These are phyloP conservation scores for Leptothorax acervorum DNA, from an alignment of 2,888 invertebrate genomes.

Conservation along the genomic window DNA sequence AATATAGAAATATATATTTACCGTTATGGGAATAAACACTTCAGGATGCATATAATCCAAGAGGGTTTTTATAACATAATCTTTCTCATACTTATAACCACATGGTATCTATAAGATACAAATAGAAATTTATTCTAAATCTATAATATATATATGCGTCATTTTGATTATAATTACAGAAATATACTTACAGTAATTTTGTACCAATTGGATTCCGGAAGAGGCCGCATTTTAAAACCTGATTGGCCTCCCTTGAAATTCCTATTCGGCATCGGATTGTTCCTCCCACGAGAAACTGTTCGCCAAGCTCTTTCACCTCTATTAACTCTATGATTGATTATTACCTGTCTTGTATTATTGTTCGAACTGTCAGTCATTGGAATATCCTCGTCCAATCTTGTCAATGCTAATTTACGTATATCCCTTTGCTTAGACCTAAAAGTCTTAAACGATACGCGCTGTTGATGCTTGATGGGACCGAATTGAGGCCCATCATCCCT, in stretches of 20 bases:
- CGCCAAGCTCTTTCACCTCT: constrained; percentile 55
- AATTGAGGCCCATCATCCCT: constrained; percentile 51
- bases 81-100: constrained; percentile 92
- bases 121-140: constrained; percentile 1
- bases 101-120: constrained; percentile 87
- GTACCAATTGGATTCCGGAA: constrained; percentile 88
- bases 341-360: constrained; percentile 75
- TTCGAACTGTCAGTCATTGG: constrained; percentile 77
- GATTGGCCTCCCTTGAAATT: constrained; percentile 63
- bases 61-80: constrained; percentile 88
- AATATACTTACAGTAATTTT: constrained; percentile 88
- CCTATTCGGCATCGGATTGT: constrained; percentile 76
- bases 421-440: constrained; percentile 65
- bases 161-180: background rate
- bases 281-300: constrained; percentile 72
- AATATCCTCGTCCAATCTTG: constrained; percentile 79
- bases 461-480: constrained; percentile 72
- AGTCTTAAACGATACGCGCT: constrained; percentile 80
- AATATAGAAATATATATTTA: constrained; percentile 72
- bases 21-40: constrained; percentile 89
- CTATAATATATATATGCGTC: too few relatives aligned
- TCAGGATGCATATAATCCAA: constrained; percentile 89
- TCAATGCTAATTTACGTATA: constrained; percentile 60
- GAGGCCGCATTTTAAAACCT: constrained; percentile 47
- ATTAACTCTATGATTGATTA: constrained; percentile 65